A percentile compares a stretch with the other conserved stretches of the same genome.
phyloP scores from a whole-genome alignment of 2,888 invertebrate species.

The Andrena bicolor region DNA sequence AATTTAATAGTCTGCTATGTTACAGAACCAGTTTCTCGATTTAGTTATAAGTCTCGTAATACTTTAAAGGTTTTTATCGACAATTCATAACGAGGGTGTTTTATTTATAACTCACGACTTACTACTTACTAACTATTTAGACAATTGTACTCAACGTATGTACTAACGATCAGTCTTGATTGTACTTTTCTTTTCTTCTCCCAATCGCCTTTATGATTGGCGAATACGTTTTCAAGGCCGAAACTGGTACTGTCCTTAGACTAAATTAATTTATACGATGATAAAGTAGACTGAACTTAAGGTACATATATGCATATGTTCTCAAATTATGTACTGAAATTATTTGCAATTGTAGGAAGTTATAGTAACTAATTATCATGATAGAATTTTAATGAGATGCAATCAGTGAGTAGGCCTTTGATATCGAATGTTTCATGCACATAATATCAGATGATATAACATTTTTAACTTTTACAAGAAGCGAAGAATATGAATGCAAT shows the following conservation, averaged over 20 bases:
- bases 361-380: conserved; percentile 39
- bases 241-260: conserved; percentile 55
- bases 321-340: conserved; percentile 53
- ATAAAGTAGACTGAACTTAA: conserved; percentile 60
- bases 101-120: neutral
- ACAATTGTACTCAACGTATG: conserved; percentile 1
- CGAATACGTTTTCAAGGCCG: neutral
- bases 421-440: conserved; percentile 59
- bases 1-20: conserved; percentile 53
- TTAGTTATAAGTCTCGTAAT: conserved; percentile 31
- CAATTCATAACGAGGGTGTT: neutral
- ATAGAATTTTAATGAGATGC: conserved; percentile 52
- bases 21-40: conserved; percentile 60
- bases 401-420: conserved; percentile 60
- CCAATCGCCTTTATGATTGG: neutral
- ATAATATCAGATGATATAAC: conserved; percentile 60
- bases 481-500: conserved; percentile 60
- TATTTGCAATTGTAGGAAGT: conserved; percentile 64
- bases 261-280: conserved; percentile 54
- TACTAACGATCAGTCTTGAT: conserved; percentile 15
- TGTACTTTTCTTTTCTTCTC: neutral
- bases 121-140: conserved; percentile 4
- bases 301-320: conserved; percentile 40
- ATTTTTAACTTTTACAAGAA: conserved; percentile 72
- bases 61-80: conserved; percentile 7